phyloP scores from a whole-genome alignment of 2,113 vertebrate species.

The Ctenodactylus gundi region DNA sequence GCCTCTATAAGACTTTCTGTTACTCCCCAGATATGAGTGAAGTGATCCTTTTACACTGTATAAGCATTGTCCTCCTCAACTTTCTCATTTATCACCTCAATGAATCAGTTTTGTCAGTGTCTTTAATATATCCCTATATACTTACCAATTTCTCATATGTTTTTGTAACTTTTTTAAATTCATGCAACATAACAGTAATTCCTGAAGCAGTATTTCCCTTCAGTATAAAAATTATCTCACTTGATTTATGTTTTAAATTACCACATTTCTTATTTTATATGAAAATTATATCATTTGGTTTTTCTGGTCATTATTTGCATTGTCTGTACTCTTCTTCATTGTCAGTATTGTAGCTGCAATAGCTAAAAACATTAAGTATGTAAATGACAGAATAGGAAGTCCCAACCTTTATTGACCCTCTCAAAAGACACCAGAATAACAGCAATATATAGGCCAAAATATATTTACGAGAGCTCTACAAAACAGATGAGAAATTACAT shows the following conservation, averaged over 20 bases:
- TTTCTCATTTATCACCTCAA: constrained; percentile 11
- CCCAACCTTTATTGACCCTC: neutral
- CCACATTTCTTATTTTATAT: constrained; percentile 29
- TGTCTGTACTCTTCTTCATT: constrained; percentile 31
- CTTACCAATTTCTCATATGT: neutral
- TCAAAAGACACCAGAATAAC: constrained; percentile 22
- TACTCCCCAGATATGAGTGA: neutral
- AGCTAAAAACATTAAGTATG: neutral
- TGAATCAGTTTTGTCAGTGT: neutral
- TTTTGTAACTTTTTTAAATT: constrained; percentile 19
- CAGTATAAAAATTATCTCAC: constrained; percentile 4
- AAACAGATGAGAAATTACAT: neutral
- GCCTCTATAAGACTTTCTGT: neutral
- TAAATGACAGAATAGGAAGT: neutral
- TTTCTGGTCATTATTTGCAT: neutral
- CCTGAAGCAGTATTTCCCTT: neutral
- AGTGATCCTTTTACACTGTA: neutral
- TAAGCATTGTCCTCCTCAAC: neutral
- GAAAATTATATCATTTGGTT: neutral
- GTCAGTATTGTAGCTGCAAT: neutral
- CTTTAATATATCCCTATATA: neutral
- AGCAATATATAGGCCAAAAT: neutral
- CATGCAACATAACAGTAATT: constrained; percentile 30
- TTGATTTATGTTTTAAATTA: neutral
- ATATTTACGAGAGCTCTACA: constrained; percentile 17